These are phyloP conservation scores for Phaetusa simplex DNA, from an alignment of 2,113 vertebrate genomes.

Conservation along the genomic window DNA sequence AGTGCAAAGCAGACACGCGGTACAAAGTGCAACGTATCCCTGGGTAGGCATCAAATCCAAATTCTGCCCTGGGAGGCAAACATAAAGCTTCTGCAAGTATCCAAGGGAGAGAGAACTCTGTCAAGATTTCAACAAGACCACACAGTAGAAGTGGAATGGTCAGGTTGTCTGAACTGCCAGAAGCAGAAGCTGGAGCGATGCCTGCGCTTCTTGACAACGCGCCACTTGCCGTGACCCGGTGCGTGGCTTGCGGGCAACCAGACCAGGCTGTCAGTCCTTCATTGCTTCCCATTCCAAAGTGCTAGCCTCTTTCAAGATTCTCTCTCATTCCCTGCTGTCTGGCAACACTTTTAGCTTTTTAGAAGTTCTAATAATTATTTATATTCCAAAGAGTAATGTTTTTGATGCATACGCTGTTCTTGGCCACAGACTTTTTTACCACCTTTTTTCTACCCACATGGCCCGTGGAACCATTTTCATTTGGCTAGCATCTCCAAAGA, in stretches of 20 bases:
- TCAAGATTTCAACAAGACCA: not conserved
- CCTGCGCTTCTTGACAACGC: not conserved
- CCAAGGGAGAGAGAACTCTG: not conserved
- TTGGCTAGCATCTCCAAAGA: not conserved
- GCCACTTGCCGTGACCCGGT: not conserved
- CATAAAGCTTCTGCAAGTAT: not conserved
- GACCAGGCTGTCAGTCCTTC: not conserved
- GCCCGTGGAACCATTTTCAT: not conserved
- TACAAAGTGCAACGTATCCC: not conserved
- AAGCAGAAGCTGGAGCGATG: not conserved
- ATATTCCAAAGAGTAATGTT: not conserved
- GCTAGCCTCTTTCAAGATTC: not conserved
- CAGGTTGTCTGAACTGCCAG: not conserved
- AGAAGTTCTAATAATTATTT: not conserved
- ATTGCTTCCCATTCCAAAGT: not conserved
- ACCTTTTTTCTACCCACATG: not conserved
- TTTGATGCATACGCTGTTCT: not conserved
- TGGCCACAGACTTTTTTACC: not conserved
- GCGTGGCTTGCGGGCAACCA: not conserved
- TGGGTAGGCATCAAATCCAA: not conserved
- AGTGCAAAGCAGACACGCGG: not conserved
- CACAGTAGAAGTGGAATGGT: not conserved
- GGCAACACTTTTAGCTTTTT: not conserved
- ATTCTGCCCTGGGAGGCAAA: not conserved
- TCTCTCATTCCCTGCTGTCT: not conserved